These are phyloP conservation scores for Rotaria sp. DNA, from an alignment of 2,888 invertebrate species.

Conservation along the genomic window DNA sequence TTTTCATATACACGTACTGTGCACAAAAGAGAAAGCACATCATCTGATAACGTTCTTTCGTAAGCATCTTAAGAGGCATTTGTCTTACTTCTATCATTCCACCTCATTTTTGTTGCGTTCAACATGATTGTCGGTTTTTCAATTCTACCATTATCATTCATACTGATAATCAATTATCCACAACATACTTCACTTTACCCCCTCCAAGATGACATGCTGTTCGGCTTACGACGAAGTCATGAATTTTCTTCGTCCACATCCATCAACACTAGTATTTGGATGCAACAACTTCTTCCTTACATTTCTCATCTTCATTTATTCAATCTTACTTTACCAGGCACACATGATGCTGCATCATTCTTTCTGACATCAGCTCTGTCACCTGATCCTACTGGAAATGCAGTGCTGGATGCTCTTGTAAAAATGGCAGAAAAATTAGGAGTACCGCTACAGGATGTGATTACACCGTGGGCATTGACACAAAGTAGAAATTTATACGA, in stretches of 20 bases:
- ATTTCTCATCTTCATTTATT: constrained; percentile 19
- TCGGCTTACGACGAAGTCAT: neutral
- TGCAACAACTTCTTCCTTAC: neutral
- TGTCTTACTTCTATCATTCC: neutral
- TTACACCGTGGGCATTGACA: constrained; percentile 6
- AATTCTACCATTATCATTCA: neutral
- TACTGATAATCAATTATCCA: neutral
- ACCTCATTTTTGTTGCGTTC: neutral
- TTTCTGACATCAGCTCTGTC: neutral
- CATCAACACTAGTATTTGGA: constrained; percentile 13
- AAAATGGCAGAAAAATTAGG: constrained; percentile 12
- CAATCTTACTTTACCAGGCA: neutral
- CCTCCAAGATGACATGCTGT: neutral
- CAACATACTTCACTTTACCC: neutral
- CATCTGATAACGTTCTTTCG: neutral
- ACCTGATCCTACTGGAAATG: constrained; percentile 23
- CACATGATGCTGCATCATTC: neutral
- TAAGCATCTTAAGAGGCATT: neutral
- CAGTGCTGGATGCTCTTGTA: neutral
- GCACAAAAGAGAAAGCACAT: neutral
- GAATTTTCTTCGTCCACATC: neutral
- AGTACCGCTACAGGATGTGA: neutral
- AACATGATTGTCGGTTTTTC: neutral
- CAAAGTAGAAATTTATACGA: neutral
- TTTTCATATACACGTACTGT: neutral